Base-by-base conservation (phyloP, 2,888 invertebrate species). In the Idaea aversata region DNA sequence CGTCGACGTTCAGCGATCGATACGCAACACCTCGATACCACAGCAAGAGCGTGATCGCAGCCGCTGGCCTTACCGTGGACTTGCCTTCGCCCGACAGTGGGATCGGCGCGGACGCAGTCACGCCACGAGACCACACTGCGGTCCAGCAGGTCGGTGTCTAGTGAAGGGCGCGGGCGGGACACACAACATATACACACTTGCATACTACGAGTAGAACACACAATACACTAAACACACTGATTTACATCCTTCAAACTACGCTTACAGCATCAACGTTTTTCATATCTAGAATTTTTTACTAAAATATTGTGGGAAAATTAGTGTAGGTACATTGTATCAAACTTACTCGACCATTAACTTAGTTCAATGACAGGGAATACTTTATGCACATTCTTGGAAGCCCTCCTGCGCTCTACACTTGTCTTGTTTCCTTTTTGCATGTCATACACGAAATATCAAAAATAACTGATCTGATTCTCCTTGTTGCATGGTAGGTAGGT, bases 71-170 rank as follows among this genome's bases (percentile, higher is more conserved):
- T 76, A 97, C 98, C 63, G 98, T 98, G 83, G 98, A 98, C 93
- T 95, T 99, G 84, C 98, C 98, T 36, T 98, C 98, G 78, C 98
- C 98, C 36, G 99, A 99, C 93, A 97, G 97, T 84, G 99, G 99
- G 73, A 98, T 99, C 84, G 98, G 98, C 72, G 97, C 98, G 58
- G 97, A 98, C 84, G 97, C 98, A 77, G 97, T 98, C 86, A 98
- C 98, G 69, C 98, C 98, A 72, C 94, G 97, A 81, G 97, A 97
- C 91, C 97, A 97, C 93, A 96, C 97, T 84, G 95, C 97, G 86
- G 95, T 97, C 80, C 97, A 97, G 93, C 97, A 97, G 97, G 97
- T 97, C 94, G 94, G 95, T 94, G 81, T 78, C 75, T 70, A 73
- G 72, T 86, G 88, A 89, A 87, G 91, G 87, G 91, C 89, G 91